Evolutionary conservation across 2,113 vertebrate genomes (phyloP).

Genomic region (Anhinga anhinga): DNA sequence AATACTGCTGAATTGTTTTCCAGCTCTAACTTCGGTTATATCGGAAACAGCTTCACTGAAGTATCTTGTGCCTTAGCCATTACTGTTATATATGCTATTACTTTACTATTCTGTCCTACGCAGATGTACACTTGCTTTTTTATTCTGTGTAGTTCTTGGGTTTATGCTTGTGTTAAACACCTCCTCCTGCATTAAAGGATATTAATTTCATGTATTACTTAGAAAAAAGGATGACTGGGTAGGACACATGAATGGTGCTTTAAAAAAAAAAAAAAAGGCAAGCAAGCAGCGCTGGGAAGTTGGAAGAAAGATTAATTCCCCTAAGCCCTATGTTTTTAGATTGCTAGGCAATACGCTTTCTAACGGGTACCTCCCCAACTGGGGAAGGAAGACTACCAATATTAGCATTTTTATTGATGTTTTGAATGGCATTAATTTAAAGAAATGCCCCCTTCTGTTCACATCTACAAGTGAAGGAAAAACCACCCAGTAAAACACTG

Average conservation of each 20-base stretch:
- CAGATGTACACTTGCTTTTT: neutral
- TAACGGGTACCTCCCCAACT: neutral
- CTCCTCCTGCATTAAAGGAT: neutral
- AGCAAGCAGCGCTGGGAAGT: neutral
- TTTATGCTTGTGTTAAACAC: neutral
- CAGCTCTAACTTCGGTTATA: neutral
- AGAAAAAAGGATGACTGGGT: neutral
- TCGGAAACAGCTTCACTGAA: neutral
- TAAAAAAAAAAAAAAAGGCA: neutral
- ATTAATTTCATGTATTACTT: neutral
- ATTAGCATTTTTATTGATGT: neutral
- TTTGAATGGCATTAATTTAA: neutral
- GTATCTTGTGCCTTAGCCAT: neutral
- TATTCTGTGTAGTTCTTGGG: neutral
- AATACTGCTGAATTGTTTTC: neutral
- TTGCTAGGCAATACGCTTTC: neutral
- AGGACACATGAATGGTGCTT: neutral
- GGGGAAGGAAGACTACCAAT: fast-evolving
- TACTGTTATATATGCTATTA: neutral
- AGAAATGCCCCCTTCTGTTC: neutral
- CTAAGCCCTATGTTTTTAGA: neutral
- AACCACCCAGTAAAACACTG: neutral
- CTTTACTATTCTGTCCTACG: neutral
- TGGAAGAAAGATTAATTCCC: neutral
- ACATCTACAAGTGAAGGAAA: neutral